Conservation (phyloP, 2,888 invertebrate genomes). For the Lasioglossum oenotherae region DNA sequence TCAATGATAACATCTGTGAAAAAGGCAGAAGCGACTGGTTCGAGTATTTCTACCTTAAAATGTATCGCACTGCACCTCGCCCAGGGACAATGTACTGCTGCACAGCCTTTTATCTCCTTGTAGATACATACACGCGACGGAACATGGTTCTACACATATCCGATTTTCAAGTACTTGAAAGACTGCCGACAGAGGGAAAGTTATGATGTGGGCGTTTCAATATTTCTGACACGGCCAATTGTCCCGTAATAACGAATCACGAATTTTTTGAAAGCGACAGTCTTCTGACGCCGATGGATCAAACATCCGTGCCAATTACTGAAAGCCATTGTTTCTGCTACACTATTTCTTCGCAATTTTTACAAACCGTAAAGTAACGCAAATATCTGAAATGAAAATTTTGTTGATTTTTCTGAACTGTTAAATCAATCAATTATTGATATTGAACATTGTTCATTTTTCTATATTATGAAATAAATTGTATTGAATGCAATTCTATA, state of each 20-base stretch:
- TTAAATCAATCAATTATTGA: too few species aligned
- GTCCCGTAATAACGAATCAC: slow-evolving; percentile 9
- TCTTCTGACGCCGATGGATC: background rate
- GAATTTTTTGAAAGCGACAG: background rate
- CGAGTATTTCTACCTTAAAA: slow-evolving; percentile 15
- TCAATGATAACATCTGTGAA: slow-evolving; percentile 18
- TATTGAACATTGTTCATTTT: too few species aligned
- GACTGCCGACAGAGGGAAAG: background rate
- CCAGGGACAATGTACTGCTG: slow-evolving; percentile 11
- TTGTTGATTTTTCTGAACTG: too few species aligned
- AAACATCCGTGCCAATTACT: background rate
- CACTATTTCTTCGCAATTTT: background rate
- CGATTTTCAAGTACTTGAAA: background rate
- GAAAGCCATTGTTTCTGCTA: background rate
- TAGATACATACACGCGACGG: background rate
- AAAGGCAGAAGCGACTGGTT: slow-evolving; percentile 1
- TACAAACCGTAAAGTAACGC: background rate
- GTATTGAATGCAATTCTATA: too few species aligned
- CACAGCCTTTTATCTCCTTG: background rate
- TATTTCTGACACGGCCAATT: slow-evolving; percentile 1
- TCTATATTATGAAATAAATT: too few species aligned
- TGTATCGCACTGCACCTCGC: background rate
- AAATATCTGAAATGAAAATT: too few species aligned
- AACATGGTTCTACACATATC: background rate
- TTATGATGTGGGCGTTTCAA: slow-evolving; percentile 3